Percentiles rank a stretch among this genome's conserved stretches.
These are phyloP conservation scores for Labroides dimidiatus DNA, from an alignment of 2,797 vertebrate genomes.

Conservation along the genomic window DNA sequence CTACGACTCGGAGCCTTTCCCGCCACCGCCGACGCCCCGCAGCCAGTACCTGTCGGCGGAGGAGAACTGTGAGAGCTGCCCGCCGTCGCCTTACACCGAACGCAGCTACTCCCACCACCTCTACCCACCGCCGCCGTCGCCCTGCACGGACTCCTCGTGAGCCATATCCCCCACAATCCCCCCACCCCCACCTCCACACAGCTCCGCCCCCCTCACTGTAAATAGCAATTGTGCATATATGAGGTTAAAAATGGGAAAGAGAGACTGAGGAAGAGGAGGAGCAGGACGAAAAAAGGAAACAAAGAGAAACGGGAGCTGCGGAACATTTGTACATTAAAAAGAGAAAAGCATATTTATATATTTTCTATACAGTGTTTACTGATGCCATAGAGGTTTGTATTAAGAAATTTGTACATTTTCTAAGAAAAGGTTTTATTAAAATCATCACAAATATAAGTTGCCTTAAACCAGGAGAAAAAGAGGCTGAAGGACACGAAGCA, in stretches of 20 bases:
- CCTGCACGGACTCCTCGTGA: conserved; percentile 98
- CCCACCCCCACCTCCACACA: conserved; percentile 3
- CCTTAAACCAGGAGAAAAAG: conserved; percentile 90
- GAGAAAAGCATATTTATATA: conserved; percentile 96
- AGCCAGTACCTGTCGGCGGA: conserved; percentile 98
- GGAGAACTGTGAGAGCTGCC: conserved; percentile 99
- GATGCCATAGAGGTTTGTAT: conserved; percentile 95
- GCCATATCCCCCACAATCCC: conserved; percentile 52
- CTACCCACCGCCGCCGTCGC: conserved; percentile 95
- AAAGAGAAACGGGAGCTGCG: conserved; percentile 68
- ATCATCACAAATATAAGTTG: conserved; percentile 95
- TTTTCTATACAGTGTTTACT: conserved; percentile 97
- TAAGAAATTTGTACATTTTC: conserved; percentile 92
- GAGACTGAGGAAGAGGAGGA: conserved; percentile 73
- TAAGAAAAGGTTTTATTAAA: conserved; percentile 93
- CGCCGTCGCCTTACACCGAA: conserved; percentile 95
- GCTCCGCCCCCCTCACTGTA: conserved; percentile 83
- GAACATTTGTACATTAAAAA: conserved; percentile 92
- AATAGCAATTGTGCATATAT: conserved; percentile 86
- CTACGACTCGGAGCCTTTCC: conserved; percentile 97
- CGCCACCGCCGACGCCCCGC: conserved; percentile 94
- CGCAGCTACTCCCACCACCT: conserved; percentile 97
- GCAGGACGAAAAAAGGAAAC: conserved; percentile 49
- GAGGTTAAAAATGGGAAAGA: conserved; percentile 81
- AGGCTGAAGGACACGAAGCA: conserved; percentile 80